A percentile compares a stretch with the other conserved stretches of the same genome.
These are phyloP conservation scores for Erpornis zantholeuca DNA, from an alignment of 2,113 vertebrate species.

Conservation along the genomic window DNA sequence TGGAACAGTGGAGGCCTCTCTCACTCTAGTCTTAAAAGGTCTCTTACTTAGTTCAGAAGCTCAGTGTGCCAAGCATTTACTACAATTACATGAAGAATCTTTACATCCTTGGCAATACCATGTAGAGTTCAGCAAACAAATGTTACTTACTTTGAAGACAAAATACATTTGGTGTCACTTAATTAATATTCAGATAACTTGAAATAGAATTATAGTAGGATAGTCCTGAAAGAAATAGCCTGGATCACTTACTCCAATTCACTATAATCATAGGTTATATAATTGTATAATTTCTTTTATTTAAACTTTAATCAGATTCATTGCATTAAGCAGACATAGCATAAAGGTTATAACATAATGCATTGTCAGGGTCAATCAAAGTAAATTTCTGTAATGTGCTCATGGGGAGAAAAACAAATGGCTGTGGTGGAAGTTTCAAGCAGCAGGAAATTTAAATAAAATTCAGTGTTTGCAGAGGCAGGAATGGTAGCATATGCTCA, in stretches of 20 bases:
- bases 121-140: not conserved
- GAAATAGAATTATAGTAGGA: not conserved
- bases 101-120: not conserved
- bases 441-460: not conserved
- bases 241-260: not conserved
- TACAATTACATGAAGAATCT: not conserved
- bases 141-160: not conserved
- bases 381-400: not conserved
- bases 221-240: not conserved
- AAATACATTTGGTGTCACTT: not conserved
- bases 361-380: not conserved
- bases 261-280: not conserved
- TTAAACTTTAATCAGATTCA: not conserved
- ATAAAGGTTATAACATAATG: not conserved
- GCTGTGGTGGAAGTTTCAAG: not conserved
- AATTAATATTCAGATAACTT: not conserved
- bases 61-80: not conserved
- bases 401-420: not conserved
- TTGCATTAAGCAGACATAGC: not conserved
- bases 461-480: not conserved
- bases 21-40: not conserved
- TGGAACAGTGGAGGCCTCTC: not conserved
- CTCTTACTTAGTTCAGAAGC: not conserved
- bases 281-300: not conserved
- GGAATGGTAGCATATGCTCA: not conserved